phyloP scores from a whole-genome alignment of 2,797 vertebrate genomes.

The Halcyon smyrnensis region DNA sequence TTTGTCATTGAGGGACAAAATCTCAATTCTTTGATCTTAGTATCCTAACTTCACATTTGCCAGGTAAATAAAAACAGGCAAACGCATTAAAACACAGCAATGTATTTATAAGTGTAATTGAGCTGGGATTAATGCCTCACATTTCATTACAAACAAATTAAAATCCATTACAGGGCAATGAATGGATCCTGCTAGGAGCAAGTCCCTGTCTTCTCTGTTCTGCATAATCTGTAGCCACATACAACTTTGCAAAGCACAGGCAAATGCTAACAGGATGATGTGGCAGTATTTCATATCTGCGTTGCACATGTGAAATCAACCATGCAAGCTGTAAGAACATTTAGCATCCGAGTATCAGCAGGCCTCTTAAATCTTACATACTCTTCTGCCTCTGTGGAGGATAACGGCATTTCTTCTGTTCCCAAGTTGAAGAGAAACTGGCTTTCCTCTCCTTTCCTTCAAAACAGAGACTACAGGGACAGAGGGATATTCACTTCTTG shows the following conservation, averaged over 20 bases:
- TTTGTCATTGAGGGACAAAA: not conserved
- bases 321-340: not conserved
- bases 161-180: not conserved
- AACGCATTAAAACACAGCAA: not conserved
- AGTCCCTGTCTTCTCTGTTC: not conserved
- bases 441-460: not conserved
- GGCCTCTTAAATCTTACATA: not conserved
- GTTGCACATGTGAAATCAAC: not conserved
- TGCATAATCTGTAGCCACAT: not conserved
- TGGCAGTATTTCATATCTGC: not conserved
- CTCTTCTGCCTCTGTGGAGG: not conserved
- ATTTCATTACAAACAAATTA: constrained; percentile 38
- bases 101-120: constrained; percentile 17
- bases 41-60: not conserved
- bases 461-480: not conserved
- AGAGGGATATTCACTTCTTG: not conserved
- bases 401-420: not conserved
- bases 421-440: not conserved
- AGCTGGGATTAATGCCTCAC: constrained; percentile 25
- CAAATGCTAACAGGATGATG: not conserved
- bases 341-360: not conserved
- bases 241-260: not conserved
- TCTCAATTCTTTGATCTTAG: not conserved
- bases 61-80: not conserved
- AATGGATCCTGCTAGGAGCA: not conserved